Evolutionary conservation across 1,140 invertebrate species (phyloP).

Genomic region (Leptinotarsa defecta): DNA sequence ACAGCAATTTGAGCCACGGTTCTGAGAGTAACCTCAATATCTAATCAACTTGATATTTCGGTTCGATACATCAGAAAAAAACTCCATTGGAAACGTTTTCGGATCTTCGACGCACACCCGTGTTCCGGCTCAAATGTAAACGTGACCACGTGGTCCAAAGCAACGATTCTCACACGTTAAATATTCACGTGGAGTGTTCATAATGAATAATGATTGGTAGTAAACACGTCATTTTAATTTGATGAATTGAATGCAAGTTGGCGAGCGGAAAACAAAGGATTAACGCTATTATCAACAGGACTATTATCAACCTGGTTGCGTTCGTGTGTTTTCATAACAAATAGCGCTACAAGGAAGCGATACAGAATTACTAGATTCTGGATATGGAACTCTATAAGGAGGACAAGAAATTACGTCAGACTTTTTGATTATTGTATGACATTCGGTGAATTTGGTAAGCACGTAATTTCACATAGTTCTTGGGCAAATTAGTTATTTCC

Average conservation of each 20-base stretch:
- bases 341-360: background rate
- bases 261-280: constrained; percentile 7
- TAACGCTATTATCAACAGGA: constrained; percentile 1
- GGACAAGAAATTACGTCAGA: no score
- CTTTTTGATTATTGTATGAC: no score
- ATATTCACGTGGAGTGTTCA: background rate
- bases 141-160: background rate
- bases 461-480: no score
- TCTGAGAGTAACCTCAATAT: no score
- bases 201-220: constrained; percentile 4
- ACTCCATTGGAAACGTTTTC: no score
- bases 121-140: background rate
- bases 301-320: background rate
- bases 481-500: no score
- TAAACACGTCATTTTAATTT: constrained; percentile 6
- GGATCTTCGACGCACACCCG: background rate
- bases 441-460: no score
- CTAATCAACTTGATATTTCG: no score
- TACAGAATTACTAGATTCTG: no score
- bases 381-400: no score
- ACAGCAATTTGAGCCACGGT: no score
- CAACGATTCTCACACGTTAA: background rate
- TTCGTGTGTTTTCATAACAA: background rate
- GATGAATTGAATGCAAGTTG: background rate
- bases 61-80: no score